Base-by-base conservation (phyloP, 2,797 vertebrate genomes). In the Pipistrellus nathusii region DNA sequence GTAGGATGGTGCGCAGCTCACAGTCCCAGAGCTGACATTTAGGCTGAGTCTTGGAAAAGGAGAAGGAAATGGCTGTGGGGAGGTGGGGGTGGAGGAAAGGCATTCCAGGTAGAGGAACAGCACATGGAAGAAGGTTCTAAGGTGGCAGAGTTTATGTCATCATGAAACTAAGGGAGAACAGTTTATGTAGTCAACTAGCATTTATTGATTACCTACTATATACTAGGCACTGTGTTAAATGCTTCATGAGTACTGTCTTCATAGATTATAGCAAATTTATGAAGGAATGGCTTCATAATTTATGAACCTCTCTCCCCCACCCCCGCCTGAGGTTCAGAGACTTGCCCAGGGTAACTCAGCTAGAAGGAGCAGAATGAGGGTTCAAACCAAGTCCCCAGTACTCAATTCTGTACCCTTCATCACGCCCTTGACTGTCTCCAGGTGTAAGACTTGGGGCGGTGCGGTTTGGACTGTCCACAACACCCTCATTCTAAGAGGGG, bases 181-280 rank as follows among this genome's bases (percentile, higher is more conserved):
- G 44, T 66, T 11, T 8, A 41, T 59, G 18, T 5, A 2, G 10
- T 83, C 38, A 30, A 21, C 75, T 44, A 23, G 32, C 2, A 0
- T 78, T 32, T 38, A 27, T 0, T 20, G 41, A 95, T 57, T 5
- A n/a, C 72, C 71, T 62, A 0, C 35, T 68, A 0, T 14, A 48
- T 21, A 14, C 68, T 23, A 44, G 30, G 35, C 32, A 30, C 4
- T 21, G 2, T 21, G 75, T 25, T 38, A 12, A 44, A 38, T 66
- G 66, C 48, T 41, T n/a, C 44, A 1, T 0, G 0, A 44, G 48
- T 4, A 3, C 38, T n/a, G 2, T 27, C 18, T 83, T 66, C 59
- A 32, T 32, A 23, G 9, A 48, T 35, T 20, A 20, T 8, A 57
- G 68, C 41, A 35, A 25, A 57, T 51, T 6, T 10, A 2, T 8